These are phyloP conservation scores for Crioceris asparagi DNA, from an alignment of 2,888 invertebrate species.

Conservation along the genomic window DNA sequence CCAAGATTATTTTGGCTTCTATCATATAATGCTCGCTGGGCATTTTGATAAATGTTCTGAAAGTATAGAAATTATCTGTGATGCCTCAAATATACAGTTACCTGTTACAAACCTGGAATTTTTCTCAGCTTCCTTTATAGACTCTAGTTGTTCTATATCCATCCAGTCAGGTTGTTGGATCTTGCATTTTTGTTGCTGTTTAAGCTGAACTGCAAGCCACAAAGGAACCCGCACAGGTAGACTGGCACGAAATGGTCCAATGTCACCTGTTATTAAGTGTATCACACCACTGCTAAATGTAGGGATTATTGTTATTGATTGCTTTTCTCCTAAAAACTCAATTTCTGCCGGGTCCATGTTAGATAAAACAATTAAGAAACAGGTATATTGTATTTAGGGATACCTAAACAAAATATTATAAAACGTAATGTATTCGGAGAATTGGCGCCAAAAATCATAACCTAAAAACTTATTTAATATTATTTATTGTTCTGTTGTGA, in stretches of 20 bases:
- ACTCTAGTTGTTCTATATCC: constrained; percentile 66
- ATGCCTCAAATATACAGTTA: too few relatives aligned
- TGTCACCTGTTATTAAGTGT: constrained; percentile 76
- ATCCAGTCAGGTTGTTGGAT: constrained; percentile 92
- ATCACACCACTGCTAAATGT: constrained; percentile 73
- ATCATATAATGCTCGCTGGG: constrained; percentile 90
- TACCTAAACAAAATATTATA: too few relatives aligned
- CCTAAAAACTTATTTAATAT: too few relatives aligned
- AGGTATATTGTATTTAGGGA: too few relatives aligned
- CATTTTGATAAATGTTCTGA: constrained; percentile 79
- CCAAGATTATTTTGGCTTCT: constrained; percentile 82
- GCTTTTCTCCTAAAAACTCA: constrained; percentile 87
- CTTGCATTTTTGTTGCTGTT: constrained; percentile 86
- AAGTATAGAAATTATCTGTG: constrained; percentile 21
- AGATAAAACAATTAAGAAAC: too few relatives aligned
- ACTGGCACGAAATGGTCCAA: constrained; percentile 87
- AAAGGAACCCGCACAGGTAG: constrained; percentile 80
- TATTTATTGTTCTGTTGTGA: too few relatives aligned
- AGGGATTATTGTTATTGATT: constrained; percentile 73
- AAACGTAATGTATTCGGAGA: too few relatives aligned
- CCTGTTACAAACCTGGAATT: too few relatives aligned
- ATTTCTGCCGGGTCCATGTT: constrained; percentile 83
- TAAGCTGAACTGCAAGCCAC: constrained; percentile 88
- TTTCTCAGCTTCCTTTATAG: constrained; percentile 76
- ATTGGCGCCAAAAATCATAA: too few relatives aligned